Evolutionary conservation across 2,888 invertebrate species (phyloP).

Genomic region (Xanthia togata): DNA sequence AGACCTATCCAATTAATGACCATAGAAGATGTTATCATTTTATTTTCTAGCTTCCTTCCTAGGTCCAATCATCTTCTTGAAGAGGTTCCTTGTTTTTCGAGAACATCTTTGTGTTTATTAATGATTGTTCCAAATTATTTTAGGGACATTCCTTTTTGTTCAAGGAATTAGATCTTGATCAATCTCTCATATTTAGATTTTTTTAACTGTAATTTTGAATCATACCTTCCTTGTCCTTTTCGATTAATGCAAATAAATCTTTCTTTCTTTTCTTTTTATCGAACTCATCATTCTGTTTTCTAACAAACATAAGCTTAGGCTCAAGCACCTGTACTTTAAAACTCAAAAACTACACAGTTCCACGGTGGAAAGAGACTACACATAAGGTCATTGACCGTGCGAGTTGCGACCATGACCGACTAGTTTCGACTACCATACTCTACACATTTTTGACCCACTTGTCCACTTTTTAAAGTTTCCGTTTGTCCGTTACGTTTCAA

Average conservation of each 20-base stretch:
- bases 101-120: not conserved
- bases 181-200: not conserved
- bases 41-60: conserved; percentile 1
- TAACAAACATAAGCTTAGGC: not conserved
- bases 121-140: not conserved
- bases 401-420: conserved; percentile 81
- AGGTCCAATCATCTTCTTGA: not conserved
- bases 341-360: not conserved
- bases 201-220: not conserved
- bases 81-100: not conserved
- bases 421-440: conserved; percentile 62
- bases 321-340: not conserved
- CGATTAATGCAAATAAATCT: not conserved
- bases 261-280: no score
- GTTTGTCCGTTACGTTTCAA: conserved; percentile 48
- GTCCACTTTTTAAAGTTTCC: conserved; percentile 70
- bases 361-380: conserved; percentile 49
- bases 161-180: not conserved
- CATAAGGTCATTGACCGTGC: conserved; percentile 69
- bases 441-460: conserved; percentile 77
- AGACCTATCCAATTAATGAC: not conserved
- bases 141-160: not conserved
- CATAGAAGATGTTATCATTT: not conserved
- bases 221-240: not conserved
- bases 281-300: not conserved